Base-by-base conservation (phyloP, 2,113 vertebrate genomes). In the Sigmodon hispidus region DNA sequence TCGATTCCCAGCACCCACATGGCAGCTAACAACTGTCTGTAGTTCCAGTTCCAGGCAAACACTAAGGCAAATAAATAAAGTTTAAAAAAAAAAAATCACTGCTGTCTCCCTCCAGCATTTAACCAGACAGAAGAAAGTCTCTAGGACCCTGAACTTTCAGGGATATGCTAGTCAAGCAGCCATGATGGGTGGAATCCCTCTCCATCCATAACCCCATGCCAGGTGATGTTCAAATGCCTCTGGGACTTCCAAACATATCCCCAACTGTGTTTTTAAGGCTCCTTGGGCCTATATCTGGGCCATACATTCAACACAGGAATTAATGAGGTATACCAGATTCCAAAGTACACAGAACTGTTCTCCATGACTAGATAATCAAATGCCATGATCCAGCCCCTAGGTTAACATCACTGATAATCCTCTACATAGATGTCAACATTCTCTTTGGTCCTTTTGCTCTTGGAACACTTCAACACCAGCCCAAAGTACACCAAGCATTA, bases 121-220 rank as follows among this genome's bases (percentile, higher is more conserved):
- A 91, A 87, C 55, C 10, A 92, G 61, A 90, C 48, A 10, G 72
- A 89, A 91, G 73, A 91, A 94, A 79, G 48, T 52, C 24, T 63
- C 59, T n/a, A 67, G 73, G 70, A 57, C 57, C 40, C 26, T 24
- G 57, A 77, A 69, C 69, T 90, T 95, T 69, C 10, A 48, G 63
- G 73, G 57, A 76, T 3, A 19, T 11, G 5, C 5, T 48, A 55
- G 29, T 26, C 43, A 89, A 85, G 57, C 10, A 83, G 61, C 10
- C 13, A 55, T 29, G 7, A 57, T 43, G 61, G 69, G 9, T 0
- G 0, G 34, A 72, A 11, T 72, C 24, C 31, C 22, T 65, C 22
- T 84, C 52, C 36, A 63, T 52, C 50, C 63, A 70, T 0, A 93
- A 79, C 15, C 43, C 26, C 17, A 29, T 1, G 40, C 65, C 9